A percentile compares a stretch with the other conserved stretches of the same genome.
Conservation (phyloP, 2,888 invertebrate species). For the Molorchus minor region DNA sequence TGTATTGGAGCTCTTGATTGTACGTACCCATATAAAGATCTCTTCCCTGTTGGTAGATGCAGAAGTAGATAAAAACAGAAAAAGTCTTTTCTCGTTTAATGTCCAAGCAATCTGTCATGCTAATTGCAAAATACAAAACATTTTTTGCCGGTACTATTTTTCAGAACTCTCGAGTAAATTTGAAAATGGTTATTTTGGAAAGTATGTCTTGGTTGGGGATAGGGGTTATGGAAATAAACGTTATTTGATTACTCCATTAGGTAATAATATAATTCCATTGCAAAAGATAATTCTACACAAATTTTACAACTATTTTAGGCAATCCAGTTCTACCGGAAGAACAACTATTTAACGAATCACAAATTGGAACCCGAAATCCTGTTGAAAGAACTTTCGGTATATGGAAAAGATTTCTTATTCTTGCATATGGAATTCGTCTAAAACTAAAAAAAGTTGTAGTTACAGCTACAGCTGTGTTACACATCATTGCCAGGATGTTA, state of each 20-base stretch:
- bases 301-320: too few species aligned
- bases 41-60: not conserved
- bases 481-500: too few species aligned
- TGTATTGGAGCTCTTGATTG: constrained; percentile 5
- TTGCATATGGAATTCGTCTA: too few species aligned
- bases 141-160: not conserved
- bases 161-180: not conserved
- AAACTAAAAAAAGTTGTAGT: too few species aligned
- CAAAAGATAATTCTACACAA: too few species aligned
- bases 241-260: not conserved
- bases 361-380: constrained; percentile 10
- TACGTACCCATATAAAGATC: not conserved
- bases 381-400: constrained; percentile 10
- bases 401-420: constrained; percentile 12
- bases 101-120: not conserved
- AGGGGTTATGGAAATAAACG: not conserved
- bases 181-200: not conserved
- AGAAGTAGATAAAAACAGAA: not conserved
- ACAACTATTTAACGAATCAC: constrained; percentile 3
- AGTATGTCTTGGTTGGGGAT: not conserved
- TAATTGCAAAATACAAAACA: not conserved
- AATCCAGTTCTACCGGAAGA: too few species aligned
- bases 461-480: too few species aligned
- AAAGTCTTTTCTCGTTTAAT: constrained; percentile 3
- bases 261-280: too few species aligned